Base-by-base conservation (phyloP, 2,888 invertebrate genomes). In the Trilocha varians region DNA sequence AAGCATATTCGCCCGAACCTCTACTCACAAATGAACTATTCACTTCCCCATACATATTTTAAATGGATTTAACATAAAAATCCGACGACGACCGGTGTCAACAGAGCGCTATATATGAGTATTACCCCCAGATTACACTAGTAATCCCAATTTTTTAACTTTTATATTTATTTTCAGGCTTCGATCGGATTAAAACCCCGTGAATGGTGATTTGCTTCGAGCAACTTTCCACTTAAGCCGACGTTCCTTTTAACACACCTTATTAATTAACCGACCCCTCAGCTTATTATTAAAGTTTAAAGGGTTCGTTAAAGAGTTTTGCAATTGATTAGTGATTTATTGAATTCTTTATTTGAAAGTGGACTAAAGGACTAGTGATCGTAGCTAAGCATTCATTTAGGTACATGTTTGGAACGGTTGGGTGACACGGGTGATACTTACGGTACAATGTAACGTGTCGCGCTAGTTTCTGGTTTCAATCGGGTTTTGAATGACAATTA, bases 251-350 rank as follows among this genome's bases (percentile, higher is more conserved):
- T 53, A 70, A 67, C 67, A 60, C 66, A 70, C 70, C 71, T 80
- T 73, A 74, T 73, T 79, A 79, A 80, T 78, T 79, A 78, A 78
- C 75, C 68, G 70, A 70, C 59, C 53, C 53, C 53, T 57, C 62
- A 57, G 64, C 66, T 68, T 52, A 57, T 65, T 66, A 64, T 62
- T 50, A 57, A 64, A 72, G 61, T 68, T 69, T 61, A 52, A 51
- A 57, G 54, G 55, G 59, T 49, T 52, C 53, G 60, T 52, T 54
- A 50, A 53, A 55, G 46, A 56, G 52, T 50, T 58, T 58, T 35
- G 14, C 25, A 9, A 25, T 25, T 25, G 25, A 3, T 25, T 25
- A 25, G 3, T 39, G 14, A 34, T 38, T 41, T 37, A 32, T 32
- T 36, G 13, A n/a, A n/a, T n/a, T n/a, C n/a, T n/a, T n/a, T n/a